Evolutionary conservation across 2,888 invertebrate genomes (phyloP).

Genomic region (Graphium colonna): DNA sequence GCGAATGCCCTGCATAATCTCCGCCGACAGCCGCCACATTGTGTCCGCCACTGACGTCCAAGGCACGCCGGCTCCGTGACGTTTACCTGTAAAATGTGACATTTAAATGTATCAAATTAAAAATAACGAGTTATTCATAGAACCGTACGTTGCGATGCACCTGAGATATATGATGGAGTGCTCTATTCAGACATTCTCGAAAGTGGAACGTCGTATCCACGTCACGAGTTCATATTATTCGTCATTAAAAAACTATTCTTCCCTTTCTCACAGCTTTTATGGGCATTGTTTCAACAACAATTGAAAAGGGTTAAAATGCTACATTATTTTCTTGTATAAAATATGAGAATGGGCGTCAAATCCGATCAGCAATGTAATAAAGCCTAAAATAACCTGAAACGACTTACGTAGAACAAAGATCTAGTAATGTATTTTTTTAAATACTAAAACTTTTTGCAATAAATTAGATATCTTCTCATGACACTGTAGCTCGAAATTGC

Average conservation of each 20-base stretch:
- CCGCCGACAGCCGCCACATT: slow-evolving; percentile 19
- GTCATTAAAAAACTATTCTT: slow-evolving; percentile 16
- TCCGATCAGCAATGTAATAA: too few relatives aligned
- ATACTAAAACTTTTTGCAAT: too few relatives aligned
- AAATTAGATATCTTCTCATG: too few relatives aligned
- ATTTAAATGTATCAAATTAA: slow-evolving; percentile 65
- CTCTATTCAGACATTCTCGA: not conserved
- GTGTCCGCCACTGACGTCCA: slow-evolving; percentile 25
- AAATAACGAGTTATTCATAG: slow-evolving; percentile 70
- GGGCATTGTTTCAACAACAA: not conserved
- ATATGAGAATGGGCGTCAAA: not conserved
- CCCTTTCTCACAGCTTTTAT: not conserved
- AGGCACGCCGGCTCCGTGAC: slow-evolving; percentile 48
- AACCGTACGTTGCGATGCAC: slow-evolving; percentile 48
- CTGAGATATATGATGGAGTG: slow-evolving; percentile 35
- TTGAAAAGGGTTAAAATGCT: too few relatives aligned
- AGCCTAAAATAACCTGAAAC: too few relatives aligned
- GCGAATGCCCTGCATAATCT: slow-evolving; percentile 29
- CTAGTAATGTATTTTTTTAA: too few relatives aligned
- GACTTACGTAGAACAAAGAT: too few relatives aligned
- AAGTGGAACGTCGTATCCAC: slow-evolving; percentile 5
- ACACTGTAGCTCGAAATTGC: too few relatives aligned
- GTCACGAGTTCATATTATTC: slow-evolving; percentile 16
- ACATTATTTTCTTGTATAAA: not conserved
- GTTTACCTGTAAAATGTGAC: slow-evolving; percentile 60